Evolutionary conservation across 64 coral and sea anemone genomes (phyloP), one percentile per base, ranked within the genome.

Genomic region (Actinia tenebrosa): DNA sequence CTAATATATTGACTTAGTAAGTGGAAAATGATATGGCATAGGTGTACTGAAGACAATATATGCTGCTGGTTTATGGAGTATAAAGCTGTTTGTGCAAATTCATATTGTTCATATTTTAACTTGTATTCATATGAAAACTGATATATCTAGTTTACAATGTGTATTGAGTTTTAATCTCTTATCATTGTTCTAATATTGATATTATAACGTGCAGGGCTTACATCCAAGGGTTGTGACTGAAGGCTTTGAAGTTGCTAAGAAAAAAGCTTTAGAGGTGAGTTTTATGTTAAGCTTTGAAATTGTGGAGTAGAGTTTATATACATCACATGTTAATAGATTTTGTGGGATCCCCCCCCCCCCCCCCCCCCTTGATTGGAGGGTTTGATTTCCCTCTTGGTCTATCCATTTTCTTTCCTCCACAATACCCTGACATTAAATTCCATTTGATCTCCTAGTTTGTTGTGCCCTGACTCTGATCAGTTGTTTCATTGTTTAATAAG

Each of bases 181-280:
- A 64, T 26, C 16, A 6, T 25, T 27, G 17, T 16, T 80, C 53
- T 37, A 10, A 10, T 82, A 66, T 13, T 69, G 44, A 81, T 62
- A 47, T n/a, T 46, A 1, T 64, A 60, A 77, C 59, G 8, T 71
- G 17, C 83, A 98, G 95, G 95, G 95, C 43, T 83, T 98, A 18
- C 95, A 98, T 92, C 95, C 95, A 7, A 90, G 95, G 6, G 86
- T 98, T 17, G 84, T 94, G 23, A 91, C 92, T 53, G 95, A 98
- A 87, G 95, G 95, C 77, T 98, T 98, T 94, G 95, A 94, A 92
- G 58, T 94, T 46, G 95, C 92, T 84, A 94, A 98, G 88, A 92
- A 92, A 60, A 98, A 94, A 85, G 89, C 95, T 68, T 87, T 98
- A 87, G 95, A 98, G 89, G 95, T 94, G 56, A 45, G 78, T 80